phyloP scores from a whole-genome alignment of 2,888 invertebrate genomes.

The Syrphus vitripennis region DNA sequence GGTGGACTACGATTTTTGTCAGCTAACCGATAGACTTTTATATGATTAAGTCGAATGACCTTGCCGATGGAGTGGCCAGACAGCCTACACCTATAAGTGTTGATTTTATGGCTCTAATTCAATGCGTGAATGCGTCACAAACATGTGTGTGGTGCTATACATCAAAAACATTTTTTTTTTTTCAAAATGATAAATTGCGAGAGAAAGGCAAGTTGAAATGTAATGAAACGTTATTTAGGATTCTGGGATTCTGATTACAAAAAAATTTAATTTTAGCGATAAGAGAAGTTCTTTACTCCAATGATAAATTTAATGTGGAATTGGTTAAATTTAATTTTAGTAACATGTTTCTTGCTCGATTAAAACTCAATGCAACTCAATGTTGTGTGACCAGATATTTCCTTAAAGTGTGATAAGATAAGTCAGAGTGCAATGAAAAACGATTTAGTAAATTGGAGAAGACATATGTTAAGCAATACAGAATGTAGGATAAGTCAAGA shows the following conservation, averaged over 20 bases:
- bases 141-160: neutral
- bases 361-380: too few species aligned
- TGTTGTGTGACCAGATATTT: too few species aligned
- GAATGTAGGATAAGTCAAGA: too few species aligned
- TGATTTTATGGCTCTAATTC: neutral
- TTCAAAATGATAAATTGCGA: neutral
- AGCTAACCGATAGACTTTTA: constrained; percentile 77
- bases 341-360: too few species aligned
- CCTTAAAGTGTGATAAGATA: too few species aligned
- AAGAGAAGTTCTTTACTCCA: neutral
- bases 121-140: neutral
- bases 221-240: neutral
- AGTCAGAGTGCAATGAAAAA: too few species aligned
- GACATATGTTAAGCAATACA: too few species aligned
- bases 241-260: neutral
- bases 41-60: constrained; percentile 70
- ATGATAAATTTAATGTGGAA: too few species aligned
- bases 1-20: constrained; percentile 78
- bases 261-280: neutral
- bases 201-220: constrained; percentile 1
- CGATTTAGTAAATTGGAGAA: too few species aligned
- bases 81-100: constrained; percentile 26
- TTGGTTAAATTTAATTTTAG: too few species aligned
- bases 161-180: neutral
- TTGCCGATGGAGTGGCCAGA: constrained; percentile 24